Evolutionary conservation across 1,140 invertebrate genomes (phyloP).

Genomic region (Halictus rubicundus): DNA sequence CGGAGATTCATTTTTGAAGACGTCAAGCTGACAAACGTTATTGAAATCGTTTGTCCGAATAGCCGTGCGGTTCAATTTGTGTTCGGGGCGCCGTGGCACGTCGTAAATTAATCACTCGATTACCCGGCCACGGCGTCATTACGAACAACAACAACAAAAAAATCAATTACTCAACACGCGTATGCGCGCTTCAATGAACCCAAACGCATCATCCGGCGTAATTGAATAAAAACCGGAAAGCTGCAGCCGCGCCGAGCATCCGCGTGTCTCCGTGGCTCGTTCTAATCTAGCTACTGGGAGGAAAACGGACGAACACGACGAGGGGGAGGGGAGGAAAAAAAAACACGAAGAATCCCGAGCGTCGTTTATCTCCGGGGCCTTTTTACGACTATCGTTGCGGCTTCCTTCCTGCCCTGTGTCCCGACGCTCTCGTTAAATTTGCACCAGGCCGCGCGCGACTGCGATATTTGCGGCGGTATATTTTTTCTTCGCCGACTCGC

Average conservation of each 20-base stretch:
- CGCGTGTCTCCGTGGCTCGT: not conserved
- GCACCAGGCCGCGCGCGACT: slow-evolving; percentile 35
- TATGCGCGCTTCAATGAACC: not conserved
- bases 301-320: not conserved
- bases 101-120: not conserved
- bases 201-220: not conserved
- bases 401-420: slow-evolving; percentile 42
- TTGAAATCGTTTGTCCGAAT: no score
- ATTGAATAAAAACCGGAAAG: slow-evolving; percentile 6
- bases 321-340: not conserved
- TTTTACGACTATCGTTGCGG: slow-evolving; percentile 49
- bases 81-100: not conserved
- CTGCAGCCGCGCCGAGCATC: not conserved
- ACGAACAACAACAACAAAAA: no score
- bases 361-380: slow-evolving; percentile 40
- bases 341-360: not conserved
- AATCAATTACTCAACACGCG: not conserved
- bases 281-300: slow-evolving; percentile 9
- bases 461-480: slow-evolving; percentile 45
- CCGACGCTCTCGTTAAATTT: slow-evolving; percentile 45
- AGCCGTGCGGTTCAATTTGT: not conserved
- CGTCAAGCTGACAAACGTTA: no score
- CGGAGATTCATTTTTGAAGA: no score
- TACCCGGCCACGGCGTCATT: no score
- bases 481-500: slow-evolving; percentile 31